Conservation (phyloP, 2,888 invertebrate genomes). For the Creontiades dilutus region DNA sequence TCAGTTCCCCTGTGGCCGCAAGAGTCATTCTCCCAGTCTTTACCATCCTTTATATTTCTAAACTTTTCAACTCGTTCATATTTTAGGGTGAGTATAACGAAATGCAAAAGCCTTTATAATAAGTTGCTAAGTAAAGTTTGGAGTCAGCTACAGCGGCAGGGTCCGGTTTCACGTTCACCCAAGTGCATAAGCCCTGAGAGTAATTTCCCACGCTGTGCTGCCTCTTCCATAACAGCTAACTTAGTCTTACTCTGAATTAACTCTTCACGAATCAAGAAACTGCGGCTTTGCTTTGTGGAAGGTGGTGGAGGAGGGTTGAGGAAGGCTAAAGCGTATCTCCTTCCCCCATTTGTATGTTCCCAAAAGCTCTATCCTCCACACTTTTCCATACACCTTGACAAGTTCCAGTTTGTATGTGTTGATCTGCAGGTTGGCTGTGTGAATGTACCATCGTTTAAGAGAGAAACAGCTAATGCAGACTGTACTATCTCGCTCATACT, state of each 20-base stretch:
- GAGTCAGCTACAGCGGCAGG: constrained; percentile 27
- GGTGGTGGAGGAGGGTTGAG: not conserved
- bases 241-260: constrained; percentile 22
- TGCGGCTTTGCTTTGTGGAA: constrained; percentile 6
- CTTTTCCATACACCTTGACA: no score
- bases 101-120: constrained; percentile 23
- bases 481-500: no score
- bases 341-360: not conserved
- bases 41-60: constrained; percentile 26
- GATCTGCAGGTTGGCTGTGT: no score
- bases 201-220: constrained; percentile 31
- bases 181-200: constrained; percentile 31
- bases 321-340: constrained; percentile 1
- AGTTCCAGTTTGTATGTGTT: no score
- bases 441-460: no score
- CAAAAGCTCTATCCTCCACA: not conserved
- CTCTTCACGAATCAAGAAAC: constrained; percentile 35
- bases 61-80: constrained; percentile 27
- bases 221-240: constrained; percentile 27
- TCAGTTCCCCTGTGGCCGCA: constrained; percentile 3
- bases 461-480: no score
- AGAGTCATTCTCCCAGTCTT: constrained; percentile 15
- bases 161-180: constrained; percentile 35
- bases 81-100: constrained; percentile 31
- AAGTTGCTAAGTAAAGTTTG: constrained; percentile 26